Conservation (phyloP, 2,113 vertebrate species). For the Uria lomvia region DNA sequence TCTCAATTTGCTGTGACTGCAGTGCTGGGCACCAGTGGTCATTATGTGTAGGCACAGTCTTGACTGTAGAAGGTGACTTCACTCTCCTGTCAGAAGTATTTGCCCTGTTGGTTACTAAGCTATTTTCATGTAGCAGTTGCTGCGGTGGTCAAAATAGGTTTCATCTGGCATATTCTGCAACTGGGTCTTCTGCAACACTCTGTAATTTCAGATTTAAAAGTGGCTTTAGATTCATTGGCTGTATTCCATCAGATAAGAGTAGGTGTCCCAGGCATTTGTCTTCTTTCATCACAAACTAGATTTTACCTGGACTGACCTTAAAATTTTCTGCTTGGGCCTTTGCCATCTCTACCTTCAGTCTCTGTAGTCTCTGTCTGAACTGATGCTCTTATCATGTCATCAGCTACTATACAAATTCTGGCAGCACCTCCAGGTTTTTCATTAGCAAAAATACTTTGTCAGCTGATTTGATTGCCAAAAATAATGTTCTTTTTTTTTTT, state of each 20-base stretch:
- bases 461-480: not conserved
- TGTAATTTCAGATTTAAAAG: not conserved
- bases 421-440: not conserved
- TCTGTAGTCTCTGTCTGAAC: not conserved
- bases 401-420: not conserved
- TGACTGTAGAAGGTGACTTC: not conserved
- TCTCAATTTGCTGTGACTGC: not conserved
- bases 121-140: not conserved
- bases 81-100: not conserved
- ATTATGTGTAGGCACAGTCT: rapidly evolving
- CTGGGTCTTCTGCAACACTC: not conserved
- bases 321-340: not conserved
- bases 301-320: not conserved
- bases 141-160: not conserved
- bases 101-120: not conserved
- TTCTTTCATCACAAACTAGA: not conserved
- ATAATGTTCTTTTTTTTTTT: not conserved
- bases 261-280: not conserved
- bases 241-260: not conserved
- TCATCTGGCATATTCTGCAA: not conserved
- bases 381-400: not conserved
- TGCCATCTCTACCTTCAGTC: not conserved
- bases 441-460: not conserved
- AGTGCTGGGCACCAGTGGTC: not conserved
- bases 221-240: not conserved